A percentile compares a stretch with the other conserved stretches of the same genome.
Conservation (phyloP, 2,888 invertebrate species). For the Drosophila pseudotakahashii region DNA sequence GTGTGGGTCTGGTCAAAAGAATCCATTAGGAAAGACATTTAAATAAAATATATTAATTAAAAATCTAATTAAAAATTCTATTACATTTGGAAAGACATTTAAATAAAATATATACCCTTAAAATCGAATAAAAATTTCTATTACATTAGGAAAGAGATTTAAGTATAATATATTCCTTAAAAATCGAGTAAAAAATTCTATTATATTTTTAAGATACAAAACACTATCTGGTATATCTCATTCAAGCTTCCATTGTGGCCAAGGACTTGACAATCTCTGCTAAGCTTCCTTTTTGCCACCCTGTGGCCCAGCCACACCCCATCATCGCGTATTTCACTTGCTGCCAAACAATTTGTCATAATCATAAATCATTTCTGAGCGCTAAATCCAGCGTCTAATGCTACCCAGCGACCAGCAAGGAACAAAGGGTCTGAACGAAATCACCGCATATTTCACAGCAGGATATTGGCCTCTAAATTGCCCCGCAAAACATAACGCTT, state of each 20-base stretch:
- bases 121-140: no score
- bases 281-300: constrained; percentile 12
- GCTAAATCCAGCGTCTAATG: constrained; percentile 71
- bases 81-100: no score
- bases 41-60: not conserved
- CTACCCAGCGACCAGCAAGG: constrained; percentile 44
- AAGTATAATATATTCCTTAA: not conserved
- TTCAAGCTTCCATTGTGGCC: not conserved
- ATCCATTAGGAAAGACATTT: not conserved
- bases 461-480: constrained; percentile 83
- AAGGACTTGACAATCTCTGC: not conserved
- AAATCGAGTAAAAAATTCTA: no score
- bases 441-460: constrained; percentile 82
- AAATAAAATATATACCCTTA: no score
- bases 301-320: constrained; percentile 15
- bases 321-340: constrained; percentile 52
- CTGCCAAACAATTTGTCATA: constrained; percentile 78
- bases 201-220: not conserved
- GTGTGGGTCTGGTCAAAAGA: not conserved
- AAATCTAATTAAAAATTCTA: no score
- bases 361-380: constrained; percentile 81
- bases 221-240: not conserved
- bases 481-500: constrained; percentile 75
- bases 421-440: constrained; percentile 54
- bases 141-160: not conserved